Conservation (phyloP, 23 tunicate species). For the Clavelina lepadiformis region DNA sequence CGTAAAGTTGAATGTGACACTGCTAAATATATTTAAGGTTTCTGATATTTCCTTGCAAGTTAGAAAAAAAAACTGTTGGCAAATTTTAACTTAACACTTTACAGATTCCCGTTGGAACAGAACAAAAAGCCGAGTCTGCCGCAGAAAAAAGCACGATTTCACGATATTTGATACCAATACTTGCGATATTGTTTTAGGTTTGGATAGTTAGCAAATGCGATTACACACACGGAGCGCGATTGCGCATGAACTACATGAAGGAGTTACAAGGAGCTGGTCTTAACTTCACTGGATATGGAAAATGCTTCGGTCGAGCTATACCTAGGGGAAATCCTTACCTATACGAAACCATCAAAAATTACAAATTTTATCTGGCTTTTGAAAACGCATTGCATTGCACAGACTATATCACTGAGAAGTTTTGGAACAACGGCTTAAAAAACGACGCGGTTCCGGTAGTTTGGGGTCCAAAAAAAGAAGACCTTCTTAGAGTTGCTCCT, state of each 20-base stretch:
- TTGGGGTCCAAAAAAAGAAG: slow-evolving; percentile 15
- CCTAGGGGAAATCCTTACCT: not conserved
- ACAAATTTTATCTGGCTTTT: slow-evolving; percentile 19
- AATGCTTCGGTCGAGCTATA: not conserved
- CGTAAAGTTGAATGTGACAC: too few species aligned
- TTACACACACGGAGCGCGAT: slow-evolving; percentile 6
- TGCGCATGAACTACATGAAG: slow-evolving; percentile 11
- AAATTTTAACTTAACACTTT: too few species aligned
- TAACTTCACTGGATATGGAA: slow-evolving; percentile 2
- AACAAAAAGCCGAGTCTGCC: too few species aligned
- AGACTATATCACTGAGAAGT: slow-evolving; percentile 30
- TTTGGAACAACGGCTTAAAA: slow-evolving; percentile 18
- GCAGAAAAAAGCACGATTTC: too few species aligned
- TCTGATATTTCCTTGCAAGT: too few species aligned
- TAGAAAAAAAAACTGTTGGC: too few species aligned
- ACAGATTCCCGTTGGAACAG: too few species aligned
- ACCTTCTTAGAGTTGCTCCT: slow-evolving; percentile 10
- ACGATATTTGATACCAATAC: too few species aligned
- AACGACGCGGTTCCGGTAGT: slow-evolving; percentile 10
- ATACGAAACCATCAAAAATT: not conserved
- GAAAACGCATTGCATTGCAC: slow-evolving; percentile 11
- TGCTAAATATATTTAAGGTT: too few species aligned
- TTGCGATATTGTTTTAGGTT: too few species aligned
- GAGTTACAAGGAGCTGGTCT: not conserved
- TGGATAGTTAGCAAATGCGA: slow-evolving; percentile 9